Evolutionary conservation across 2,888 invertebrate genomes (phyloP), one percentile per base, ranked within the genome.

Genomic region (Punctoribates punctum): DNA sequence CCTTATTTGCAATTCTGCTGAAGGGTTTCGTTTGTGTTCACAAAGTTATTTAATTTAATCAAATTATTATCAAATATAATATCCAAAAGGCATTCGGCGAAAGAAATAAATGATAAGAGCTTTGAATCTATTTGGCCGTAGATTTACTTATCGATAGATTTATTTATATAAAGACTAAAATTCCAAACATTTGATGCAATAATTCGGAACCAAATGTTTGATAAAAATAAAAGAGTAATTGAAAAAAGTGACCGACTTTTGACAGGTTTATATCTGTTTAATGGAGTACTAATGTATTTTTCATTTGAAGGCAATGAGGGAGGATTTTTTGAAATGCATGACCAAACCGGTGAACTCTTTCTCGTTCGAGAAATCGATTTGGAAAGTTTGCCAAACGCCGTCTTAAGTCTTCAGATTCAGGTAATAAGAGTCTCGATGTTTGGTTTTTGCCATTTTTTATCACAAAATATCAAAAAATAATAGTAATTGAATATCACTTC

Each of bases 321-420:
- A 0, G 88, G 89, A 65, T 84, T 91, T 20, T 94, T 94, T 83
- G 88, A 88, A 8, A 86, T 94, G 57, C 90, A 93, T 81, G 86
- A 89, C 0, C 85, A 87, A 42, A 92, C 91, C 80, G 93, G 91
- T 0, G 87, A 89, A 0, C 84, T 94, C 77, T 93, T 89, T 82
- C 85, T 94, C 51, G 90, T 93, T 79, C 88, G 88, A 75, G 91
- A 93, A 84, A 88, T 94, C 17, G 94, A 94, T 83, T 83, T 93
- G 80, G 94, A 94, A 81, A 87, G 87, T 3, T 77, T 84, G 73
- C 76, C 80, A 6, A 82, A 79, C 42, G 81, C 82, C 73, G 77
- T 80, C 23, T 81, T 84, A 72, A 81, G 81, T 46, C 80, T 94
- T 51, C 92, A 92, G 83, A 80, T 81, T 70, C 81, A 81, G 78